These are phyloP conservation scores for Eclectus roratus DNA, from an alignment of 2,113 vertebrate genomes.

Conservation along the genomic window DNA sequence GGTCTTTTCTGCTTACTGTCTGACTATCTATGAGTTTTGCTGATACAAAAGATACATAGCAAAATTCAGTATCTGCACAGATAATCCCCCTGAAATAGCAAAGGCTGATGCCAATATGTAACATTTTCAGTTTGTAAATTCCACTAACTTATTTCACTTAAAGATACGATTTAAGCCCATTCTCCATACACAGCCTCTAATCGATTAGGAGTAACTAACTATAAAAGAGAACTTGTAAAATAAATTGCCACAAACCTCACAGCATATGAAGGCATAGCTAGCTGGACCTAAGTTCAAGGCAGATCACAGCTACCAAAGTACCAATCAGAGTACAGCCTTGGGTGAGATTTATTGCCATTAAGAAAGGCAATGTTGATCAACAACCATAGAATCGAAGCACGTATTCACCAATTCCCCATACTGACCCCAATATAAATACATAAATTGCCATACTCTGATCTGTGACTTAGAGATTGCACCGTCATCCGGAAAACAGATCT, in stretches of 20 bases:
- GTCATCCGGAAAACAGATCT: neutral
- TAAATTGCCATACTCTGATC: neutral
- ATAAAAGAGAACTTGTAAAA: neutral
- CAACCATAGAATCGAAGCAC: neutral
- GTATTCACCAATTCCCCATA: neutral
- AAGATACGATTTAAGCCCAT: neutral
- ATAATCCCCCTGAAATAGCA: neutral
- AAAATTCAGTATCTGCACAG: neutral
- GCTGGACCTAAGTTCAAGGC: neutral
- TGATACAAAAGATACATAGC: neutral
- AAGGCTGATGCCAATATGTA: neutral
- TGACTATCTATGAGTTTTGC: neutral
- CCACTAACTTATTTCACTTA: neutral
- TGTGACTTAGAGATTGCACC: neutral
- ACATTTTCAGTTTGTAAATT: neutral
- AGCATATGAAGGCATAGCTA: neutral
- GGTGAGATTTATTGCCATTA: neutral
- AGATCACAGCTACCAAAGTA: neutral
- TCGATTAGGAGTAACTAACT: neutral
- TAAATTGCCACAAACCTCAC: neutral
- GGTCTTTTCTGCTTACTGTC: neutral
- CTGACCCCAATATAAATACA: neutral
- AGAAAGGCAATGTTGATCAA: neutral
- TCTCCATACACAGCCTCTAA: neutral
- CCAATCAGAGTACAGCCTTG: neutral